A percentile compares a stretch with the other conserved stretches of the same genome.
These are phyloP conservation scores for Leistus spinibarbis DNA, from an alignment of 2,888 invertebrate species.

Conservation along the genomic window DNA sequence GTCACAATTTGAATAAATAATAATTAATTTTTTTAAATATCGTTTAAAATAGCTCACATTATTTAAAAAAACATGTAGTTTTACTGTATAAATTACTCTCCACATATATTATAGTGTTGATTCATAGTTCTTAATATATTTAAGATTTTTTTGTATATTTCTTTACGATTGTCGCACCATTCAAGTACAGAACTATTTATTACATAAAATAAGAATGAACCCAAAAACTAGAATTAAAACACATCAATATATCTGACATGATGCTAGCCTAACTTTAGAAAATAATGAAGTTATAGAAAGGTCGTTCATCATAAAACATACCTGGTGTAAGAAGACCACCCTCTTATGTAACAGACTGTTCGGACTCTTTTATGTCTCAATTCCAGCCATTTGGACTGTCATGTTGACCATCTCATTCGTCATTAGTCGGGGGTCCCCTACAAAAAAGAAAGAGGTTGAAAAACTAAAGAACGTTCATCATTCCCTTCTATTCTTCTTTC, in stretches of 20 bases:
- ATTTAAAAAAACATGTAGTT: too few species aligned
- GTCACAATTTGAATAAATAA: too few species aligned
- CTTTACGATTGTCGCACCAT: not conserved
- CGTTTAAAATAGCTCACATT: too few species aligned
- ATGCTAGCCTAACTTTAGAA: not conserved
- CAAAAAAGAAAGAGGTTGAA: constrained; percentile 47
- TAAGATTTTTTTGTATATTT: not conserved
- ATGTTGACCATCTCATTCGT: constrained; percentile 44
- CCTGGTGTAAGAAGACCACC: constrained; percentile 27
- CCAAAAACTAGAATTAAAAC: not conserved
- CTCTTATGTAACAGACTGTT: constrained; percentile 4
- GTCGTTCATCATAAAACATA: constrained; percentile 18
- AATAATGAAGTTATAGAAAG: not conserved
- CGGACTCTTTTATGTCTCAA: constrained; percentile 39
- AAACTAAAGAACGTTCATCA: constrained; percentile 56
- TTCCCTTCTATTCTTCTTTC: constrained; percentile 41
- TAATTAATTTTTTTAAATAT: too few species aligned
- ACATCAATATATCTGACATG: not conserved
- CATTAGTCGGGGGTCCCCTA: constrained; percentile 45
- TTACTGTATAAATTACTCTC: too few species aligned
- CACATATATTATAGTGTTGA: too few species aligned
- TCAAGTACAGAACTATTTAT: not conserved
- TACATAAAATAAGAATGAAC: not conserved
- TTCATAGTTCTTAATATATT: too few species aligned
- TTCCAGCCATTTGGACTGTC: constrained; percentile 44